These are phyloP conservation scores for Volucella inanis DNA, from an alignment of 2,888 invertebrate genomes.

Conservation along the genomic window DNA sequence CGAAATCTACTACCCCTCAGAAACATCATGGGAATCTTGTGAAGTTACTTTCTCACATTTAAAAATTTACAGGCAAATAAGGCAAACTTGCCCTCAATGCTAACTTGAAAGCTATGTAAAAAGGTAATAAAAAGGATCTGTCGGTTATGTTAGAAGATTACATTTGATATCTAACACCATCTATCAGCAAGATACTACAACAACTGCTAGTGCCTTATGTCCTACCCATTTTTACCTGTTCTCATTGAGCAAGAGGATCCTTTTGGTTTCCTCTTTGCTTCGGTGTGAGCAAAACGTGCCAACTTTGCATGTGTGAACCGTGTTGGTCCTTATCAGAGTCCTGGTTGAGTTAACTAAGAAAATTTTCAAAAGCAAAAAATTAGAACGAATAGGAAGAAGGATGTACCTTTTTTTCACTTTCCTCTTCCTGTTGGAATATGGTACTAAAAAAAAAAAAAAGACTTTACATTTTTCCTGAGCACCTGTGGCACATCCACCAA, in stretches of 20 bases:
- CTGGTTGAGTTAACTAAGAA: constrained; percentile 52
- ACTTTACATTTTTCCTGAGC: constrained; percentile 37
- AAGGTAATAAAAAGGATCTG: too few relatives aligned
- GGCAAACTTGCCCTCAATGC: too few relatives aligned
- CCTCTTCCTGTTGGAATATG: constrained; percentile 27
- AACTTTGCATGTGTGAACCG: constrained; percentile 35
- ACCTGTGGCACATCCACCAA: constrained; percentile 57
- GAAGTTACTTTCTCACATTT: too few relatives aligned
- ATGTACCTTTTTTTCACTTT: constrained; percentile 2
- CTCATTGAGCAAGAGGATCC: constrained; percentile 5
- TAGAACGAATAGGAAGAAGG: constrained; percentile 50
- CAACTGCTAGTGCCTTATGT: too few relatives aligned
- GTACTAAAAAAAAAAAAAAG: constrained; percentile 29
- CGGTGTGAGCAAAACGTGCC: constrained; percentile 58
- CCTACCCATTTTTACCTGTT: constrained; percentile 6
- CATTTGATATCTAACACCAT: too few relatives aligned
- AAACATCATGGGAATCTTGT: too few relatives aligned
- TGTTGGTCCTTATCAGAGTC: constrained; percentile 54
- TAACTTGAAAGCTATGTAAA: too few relatives aligned
- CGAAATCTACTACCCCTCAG: too few relatives aligned
- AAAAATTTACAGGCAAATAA: too few relatives aligned
- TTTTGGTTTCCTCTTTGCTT: constrained; percentile 37
- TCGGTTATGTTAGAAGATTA: too few relatives aligned
- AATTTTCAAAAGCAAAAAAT: constrained; percentile 14
- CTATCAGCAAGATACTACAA: too few relatives aligned